Conservation (phyloP, 2,113 vertebrate species). For the Platysternon megacephalum region DNA sequence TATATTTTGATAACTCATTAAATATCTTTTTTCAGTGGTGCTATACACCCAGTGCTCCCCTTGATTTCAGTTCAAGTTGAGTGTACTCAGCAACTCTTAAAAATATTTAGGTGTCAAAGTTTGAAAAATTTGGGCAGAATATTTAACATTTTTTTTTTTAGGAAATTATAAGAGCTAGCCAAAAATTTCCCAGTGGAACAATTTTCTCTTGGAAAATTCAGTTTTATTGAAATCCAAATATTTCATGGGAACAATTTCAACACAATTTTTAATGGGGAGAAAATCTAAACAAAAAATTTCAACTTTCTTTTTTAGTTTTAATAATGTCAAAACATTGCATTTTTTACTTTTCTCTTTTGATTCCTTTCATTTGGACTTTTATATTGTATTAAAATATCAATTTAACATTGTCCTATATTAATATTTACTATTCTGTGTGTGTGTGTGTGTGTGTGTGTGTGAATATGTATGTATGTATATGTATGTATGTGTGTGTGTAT, state of each 20-base stretch:
- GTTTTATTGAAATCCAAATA: not conserved
- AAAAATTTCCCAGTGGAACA: not conserved
- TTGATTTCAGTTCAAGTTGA: not conserved
- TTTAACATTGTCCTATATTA: too few relatives aligned
- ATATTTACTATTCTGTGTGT: too few relatives aligned
- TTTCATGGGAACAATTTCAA: not conserved
- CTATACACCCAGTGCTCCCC: not conserved
- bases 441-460: too few relatives aligned
- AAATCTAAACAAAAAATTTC: not conserved
- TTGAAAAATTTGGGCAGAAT: not conserved
- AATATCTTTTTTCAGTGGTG: not conserved
- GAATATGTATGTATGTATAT: too few relatives aligned
- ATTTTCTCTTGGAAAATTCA: not conserved
- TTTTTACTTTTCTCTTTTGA: too few relatives aligned
- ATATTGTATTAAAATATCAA: too few relatives aligned
- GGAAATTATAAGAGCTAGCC: not conserved
- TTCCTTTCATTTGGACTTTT: too few relatives aligned
- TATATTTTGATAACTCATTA: not conserved
- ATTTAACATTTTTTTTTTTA: not conserved
- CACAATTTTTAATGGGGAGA: not conserved
- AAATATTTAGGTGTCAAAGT: not conserved
- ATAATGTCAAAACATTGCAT: not conserved
- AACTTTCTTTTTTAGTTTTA: not conserved
- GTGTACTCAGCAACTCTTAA: not conserved
- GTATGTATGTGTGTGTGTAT: too few relatives aligned